These are phyloP conservation scores for Scleropages formosus DNA, from an alignment of 2,797 vertebrate species.

Conservation along the genomic window DNA sequence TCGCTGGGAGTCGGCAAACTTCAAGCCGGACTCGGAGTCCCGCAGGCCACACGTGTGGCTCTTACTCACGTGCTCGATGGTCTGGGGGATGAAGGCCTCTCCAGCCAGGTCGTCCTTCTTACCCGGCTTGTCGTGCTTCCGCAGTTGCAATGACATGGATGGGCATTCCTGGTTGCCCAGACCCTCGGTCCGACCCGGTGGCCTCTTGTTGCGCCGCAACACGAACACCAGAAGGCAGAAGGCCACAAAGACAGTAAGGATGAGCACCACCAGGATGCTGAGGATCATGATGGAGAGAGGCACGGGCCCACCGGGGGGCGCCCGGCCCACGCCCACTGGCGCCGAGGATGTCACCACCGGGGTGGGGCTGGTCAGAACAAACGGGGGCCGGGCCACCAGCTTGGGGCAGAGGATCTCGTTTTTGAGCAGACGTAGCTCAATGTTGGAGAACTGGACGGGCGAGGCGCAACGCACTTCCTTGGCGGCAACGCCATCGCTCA, in stretches of 20 bases:
- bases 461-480: slow-evolving; percentile 93
- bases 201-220: slow-evolving; percentile 92
- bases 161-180: slow-evolving; percentile 86
- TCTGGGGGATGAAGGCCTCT: slow-evolving; percentile 95
- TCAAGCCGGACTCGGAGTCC: slow-evolving; percentile 85
- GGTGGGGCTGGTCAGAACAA: slow-evolving; percentile 78
- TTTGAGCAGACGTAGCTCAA: slow-evolving; percentile 89
- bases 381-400: slow-evolving; percentile 81
- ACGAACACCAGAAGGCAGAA: slow-evolving; percentile 97
- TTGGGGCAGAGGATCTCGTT: slow-evolving; percentile 95
- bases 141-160: slow-evolving; percentile 88
- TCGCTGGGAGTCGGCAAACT: slow-evolving; percentile 85
- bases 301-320: slow-evolving; percentile 88
- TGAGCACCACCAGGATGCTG: slow-evolving; percentile 96
- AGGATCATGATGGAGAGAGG: slow-evolving; percentile 97
- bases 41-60: slow-evolving; percentile 92
- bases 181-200: slow-evolving; percentile 84
- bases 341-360: slow-evolving; percentile 78
- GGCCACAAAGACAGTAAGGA: slow-evolving; percentile 95
- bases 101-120: slow-evolving; percentile 86
- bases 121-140: slow-evolving; percentile 83
- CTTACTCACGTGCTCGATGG: slow-evolving; percentile 98
- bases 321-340: slow-evolving; percentile 82
- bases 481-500: slow-evolving; percentile 86
- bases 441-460: slow-evolving; percentile 91